Conservation (phyloP, 1,140 invertebrate species). For the Procambarus clarkii region DNA sequence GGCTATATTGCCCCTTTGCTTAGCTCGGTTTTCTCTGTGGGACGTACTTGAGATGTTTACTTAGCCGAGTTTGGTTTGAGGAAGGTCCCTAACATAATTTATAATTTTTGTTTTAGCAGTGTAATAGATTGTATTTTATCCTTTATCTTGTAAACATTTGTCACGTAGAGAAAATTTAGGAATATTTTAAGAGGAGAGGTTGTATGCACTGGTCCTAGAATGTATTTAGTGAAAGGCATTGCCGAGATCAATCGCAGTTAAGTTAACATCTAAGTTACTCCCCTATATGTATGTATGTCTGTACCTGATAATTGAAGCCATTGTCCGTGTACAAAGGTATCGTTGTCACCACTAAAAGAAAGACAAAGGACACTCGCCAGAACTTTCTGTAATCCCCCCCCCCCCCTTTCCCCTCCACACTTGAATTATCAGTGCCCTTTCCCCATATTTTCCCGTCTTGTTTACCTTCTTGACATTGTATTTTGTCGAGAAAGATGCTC, state of each 20-base stretch:
- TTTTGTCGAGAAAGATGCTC: constrained; percentile 32
- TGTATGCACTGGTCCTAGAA: constrained; percentile 35
- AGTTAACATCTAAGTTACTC: constrained; percentile 60
- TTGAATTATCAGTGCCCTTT: constrained; percentile 11
- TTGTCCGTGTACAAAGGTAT: constrained; percentile 68
- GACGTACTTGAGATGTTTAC: constrained; percentile 59
- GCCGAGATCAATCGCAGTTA: constrained; percentile 54
- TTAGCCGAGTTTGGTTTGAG: constrained; percentile 57
- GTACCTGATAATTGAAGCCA: constrained; percentile 68
- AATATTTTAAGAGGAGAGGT: constrained; percentile 25
- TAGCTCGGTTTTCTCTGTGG: constrained; percentile 55
- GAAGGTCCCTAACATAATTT: constrained; percentile 28
- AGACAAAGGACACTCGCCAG: constrained; percentile 65
- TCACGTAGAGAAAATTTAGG: constrained; percentile 41
- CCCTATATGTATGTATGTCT: constrained; percentile 66
- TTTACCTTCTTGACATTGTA: constrained; percentile 23
- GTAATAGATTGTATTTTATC: constrained; percentile 36
- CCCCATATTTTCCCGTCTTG: constrained; percentile 16
- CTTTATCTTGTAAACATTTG: constrained; percentile 49
- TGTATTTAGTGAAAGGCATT: constrained; percentile 28
- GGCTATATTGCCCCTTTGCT: constrained; percentile 62
- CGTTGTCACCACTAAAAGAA: constrained; percentile 62
- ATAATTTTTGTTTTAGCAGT: constrained; percentile 9
- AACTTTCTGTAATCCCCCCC: constrained; percentile 23
- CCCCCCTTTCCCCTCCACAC: constrained; percentile 13